Evolutionary conservation across 2,797 vertebrate genomes (phyloP).

Genomic region (Crypturellus tataupa): DNA sequence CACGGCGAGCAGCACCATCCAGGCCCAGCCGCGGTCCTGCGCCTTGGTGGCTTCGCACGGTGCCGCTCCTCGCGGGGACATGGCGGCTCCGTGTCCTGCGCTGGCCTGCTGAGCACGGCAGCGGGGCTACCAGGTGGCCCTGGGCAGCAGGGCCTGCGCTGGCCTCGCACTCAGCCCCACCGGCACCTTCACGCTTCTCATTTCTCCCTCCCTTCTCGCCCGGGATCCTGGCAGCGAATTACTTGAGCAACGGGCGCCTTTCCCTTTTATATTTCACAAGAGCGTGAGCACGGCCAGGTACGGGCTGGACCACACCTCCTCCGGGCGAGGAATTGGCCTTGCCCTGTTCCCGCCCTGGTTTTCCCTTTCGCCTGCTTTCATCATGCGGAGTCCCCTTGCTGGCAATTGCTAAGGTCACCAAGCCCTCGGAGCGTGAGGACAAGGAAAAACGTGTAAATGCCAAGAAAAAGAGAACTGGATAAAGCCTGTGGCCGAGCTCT

Average conservation of each 20-base stretch:
- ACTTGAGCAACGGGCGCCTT: conserved; percentile 29
- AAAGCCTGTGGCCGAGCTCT: not conserved
- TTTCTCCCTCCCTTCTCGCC: not conserved
- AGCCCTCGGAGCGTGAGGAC: not conserved
- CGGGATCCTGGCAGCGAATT: conserved; percentile 33
- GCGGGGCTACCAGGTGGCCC: conserved; percentile 28
- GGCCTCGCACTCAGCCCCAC: not conserved
- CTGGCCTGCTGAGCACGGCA: conserved; percentile 13
- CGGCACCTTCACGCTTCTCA: not conserved
- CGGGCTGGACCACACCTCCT: conserved; percentile 59
- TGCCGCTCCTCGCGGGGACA: conserved; percentile 29
- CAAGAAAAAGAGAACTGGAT: not conserved
- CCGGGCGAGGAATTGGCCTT: conserved; percentile 53
- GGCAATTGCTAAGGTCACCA: conserved; percentile 60
- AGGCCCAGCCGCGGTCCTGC: conserved; percentile 91
- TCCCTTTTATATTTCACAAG: conserved; percentile 69
- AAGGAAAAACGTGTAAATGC: not conserved
- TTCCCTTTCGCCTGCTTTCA: conserved; percentile 75
- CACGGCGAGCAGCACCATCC: conserved; percentile 89
- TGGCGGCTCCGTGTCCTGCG: not conserved
- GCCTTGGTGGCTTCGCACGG: not conserved
- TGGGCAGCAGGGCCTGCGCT: not conserved
- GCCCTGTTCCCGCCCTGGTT: conserved; percentile 32
- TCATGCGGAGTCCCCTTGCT: conserved; percentile 48
- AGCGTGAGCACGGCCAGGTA: conserved; percentile 30